These are phyloP conservation scores for Orchesella cincta DNA, from an alignment of 1,140 invertebrate species.

Conservation along the genomic window DNA sequence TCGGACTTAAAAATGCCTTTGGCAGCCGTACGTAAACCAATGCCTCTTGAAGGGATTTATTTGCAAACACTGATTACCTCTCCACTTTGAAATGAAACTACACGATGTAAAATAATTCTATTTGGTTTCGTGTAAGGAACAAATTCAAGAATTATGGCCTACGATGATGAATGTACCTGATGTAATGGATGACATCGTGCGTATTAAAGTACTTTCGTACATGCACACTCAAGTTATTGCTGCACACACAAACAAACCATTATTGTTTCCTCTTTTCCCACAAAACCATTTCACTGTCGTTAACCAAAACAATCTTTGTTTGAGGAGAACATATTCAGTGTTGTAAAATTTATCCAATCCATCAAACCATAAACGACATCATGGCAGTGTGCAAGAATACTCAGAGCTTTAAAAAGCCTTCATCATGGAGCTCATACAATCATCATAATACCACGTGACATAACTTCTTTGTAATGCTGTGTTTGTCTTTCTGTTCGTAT, in stretches of 20 bases:
- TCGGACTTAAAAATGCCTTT: too few relatives aligned
- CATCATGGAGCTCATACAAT: too few relatives aligned
- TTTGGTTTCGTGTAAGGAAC: background rate
- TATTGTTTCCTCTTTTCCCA: background rate
- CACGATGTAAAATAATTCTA: too few relatives aligned
- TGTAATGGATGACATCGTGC: constrained; percentile 19
- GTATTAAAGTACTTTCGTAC: constrained; percentile 7
- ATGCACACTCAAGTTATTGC: background rate
- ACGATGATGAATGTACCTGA: constrained; percentile 16
- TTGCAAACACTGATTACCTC: too few relatives aligned
- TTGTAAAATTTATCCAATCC: background rate
- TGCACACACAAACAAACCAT: background rate
- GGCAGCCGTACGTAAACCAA: too few relatives aligned
- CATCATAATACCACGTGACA: too few relatives aligned
- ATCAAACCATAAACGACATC: background rate
- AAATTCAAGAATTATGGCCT: constrained; percentile 5
- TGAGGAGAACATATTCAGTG: background rate
- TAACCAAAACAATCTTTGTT: background rate
- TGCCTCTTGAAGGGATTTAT: too few relatives aligned
- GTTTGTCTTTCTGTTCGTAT: too few relatives aligned
- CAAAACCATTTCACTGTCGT: background rate
- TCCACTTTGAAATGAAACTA: too few relatives aligned
- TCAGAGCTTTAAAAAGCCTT: too few relatives aligned
- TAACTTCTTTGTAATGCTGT: too few relatives aligned
- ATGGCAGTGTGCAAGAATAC: background rate